phyloP scores from a whole-genome alignment of 2,888 invertebrate species.

The Apamea anceps region DNA sequence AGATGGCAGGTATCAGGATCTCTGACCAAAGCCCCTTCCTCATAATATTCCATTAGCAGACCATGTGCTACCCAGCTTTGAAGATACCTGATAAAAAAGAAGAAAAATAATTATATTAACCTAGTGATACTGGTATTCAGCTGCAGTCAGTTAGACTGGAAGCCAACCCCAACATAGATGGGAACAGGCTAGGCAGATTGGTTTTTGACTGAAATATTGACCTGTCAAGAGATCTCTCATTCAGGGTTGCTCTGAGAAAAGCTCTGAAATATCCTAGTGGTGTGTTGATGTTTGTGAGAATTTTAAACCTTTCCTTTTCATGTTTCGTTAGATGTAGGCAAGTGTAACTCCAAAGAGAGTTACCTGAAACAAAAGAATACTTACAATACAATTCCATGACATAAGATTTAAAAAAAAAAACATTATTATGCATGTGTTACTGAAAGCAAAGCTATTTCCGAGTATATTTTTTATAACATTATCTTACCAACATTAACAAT shows the following conservation, averaged over 20 bases:
- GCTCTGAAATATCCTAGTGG: conserved; percentile 95
- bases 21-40: conserved; percentile 95
- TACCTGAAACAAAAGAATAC: conserved; percentile 77
- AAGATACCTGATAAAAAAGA: conserved; percentile 90
- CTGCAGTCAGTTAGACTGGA: background rate
- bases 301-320: conserved; percentile 95
- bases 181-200: background rate
- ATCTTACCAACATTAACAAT: conserved; percentile 87
- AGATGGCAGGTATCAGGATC: conserved; percentile 94
- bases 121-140: background rate
- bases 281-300: conserved; percentile 88
- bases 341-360: conserved; percentile 94
- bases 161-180: background rate
- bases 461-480: conserved; percentile 37
- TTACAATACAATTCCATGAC: background rate
- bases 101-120: background rate
- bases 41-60: conserved; percentile 93
- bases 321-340: conserved; percentile 95
- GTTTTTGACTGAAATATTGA: conserved; percentile 1
- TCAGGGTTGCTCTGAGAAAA: conserved; percentile 96
- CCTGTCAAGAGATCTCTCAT: conserved; percentile 97
- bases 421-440: background rate
- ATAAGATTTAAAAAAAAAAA: no score
- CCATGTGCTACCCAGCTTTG: conserved; percentile 93
- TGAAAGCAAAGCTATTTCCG: conserved; percentile 15